A percentile compares a stretch with the other conserved stretches of the same genome.
phyloP scores from a whole-genome alignment of 2,888 invertebrate species.

The Apodemia hepburni region DNA sequence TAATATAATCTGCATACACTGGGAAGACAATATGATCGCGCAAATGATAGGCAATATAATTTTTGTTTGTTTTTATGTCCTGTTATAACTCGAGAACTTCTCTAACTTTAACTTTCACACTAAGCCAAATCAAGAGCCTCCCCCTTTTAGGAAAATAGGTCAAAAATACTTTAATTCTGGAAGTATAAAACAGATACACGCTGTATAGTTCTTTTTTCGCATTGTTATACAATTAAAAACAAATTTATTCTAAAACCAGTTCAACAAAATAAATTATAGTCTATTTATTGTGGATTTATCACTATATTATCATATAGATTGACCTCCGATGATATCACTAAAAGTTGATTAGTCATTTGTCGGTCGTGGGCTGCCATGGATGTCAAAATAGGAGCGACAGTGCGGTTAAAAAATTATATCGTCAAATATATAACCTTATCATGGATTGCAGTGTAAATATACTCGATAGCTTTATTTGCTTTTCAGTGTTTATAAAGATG shows the following conservation, averaged over 20 bases:
- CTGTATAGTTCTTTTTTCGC: not conserved
- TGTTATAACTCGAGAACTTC: no score
- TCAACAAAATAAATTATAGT: constrained; percentile 3
- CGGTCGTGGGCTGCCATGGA: constrained; percentile 27
- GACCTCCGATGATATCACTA: constrained; percentile 6
- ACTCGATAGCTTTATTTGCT: constrained; percentile 26
- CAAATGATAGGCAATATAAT: no score
- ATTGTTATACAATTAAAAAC: not conserved
- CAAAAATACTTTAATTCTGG: no score
- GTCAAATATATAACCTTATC: constrained; percentile 15
- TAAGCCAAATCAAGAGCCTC: no score
- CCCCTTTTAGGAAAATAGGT: no score
- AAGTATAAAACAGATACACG: no score
- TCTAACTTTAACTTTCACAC: no score
- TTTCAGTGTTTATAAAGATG: constrained; percentile 21
- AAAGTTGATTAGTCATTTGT: constrained; percentile 37
- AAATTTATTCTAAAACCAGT: constrained; percentile 14
- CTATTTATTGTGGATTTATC: constrained; percentile 10
- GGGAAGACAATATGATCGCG: no score
- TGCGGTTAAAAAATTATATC: constrained; percentile 28
- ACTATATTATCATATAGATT: constrained; percentile 11
- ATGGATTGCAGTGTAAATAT: constrained; percentile 21
- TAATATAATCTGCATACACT: no score
- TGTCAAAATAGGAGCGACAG: constrained; percentile 35
- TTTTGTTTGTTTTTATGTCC: no score